Evolutionary conservation across 2,113 vertebrate genomes (phyloP), one percentile per base, ranked within the genome.

Genomic region (Accipiter cooperii): DNA sequence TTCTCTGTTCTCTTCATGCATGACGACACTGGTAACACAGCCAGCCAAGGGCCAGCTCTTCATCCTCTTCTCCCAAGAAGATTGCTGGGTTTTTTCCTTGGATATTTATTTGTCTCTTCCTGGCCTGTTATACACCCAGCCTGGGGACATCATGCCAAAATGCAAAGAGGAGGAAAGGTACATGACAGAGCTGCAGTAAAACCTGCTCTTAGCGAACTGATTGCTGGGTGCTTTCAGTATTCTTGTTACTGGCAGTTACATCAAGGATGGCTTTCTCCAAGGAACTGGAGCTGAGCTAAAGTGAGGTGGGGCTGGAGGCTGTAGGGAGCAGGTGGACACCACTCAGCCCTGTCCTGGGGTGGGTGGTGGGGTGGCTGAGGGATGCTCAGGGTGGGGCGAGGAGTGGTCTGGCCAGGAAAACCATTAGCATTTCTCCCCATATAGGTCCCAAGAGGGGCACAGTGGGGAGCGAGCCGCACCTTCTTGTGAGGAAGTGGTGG

Each of bases 101-200:
- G 11, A 9, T 86, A 10, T 81, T 40, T 76, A 17, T 42, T 76
- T 19, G 55, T 29, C n/a, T 20, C 54, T 51, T 57, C 33, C 31
- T 51, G 36, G 18, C 64, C 57, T 51, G 10, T 42, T 55, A 3
- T 1, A 13, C 0, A 0, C 36, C 33, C 18, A 25, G 24, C 13
- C 12, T 29, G 33, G 18, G 21, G 25, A 21, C 4, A 14, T 44
- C 55, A 17, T 61, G 57, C 25, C 47, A 54, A n/a, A 68, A 55
- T 49, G 36, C n/a, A 46, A 46, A 61, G 52, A 71, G n/a, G 25
- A 63, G 6, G 31, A 71, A 58, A 20, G 24, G 24, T 31, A 22
- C n/a, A 20, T 46, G 31, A 17, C 21, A 68, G 64, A 78, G 61
- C 17, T 47, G 17, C n/a, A 17, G 15, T 54, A 63, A 49, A 63